Conservation (phyloP, 2,888 invertebrate species). For the Callosobruchus maculatus region DNA sequence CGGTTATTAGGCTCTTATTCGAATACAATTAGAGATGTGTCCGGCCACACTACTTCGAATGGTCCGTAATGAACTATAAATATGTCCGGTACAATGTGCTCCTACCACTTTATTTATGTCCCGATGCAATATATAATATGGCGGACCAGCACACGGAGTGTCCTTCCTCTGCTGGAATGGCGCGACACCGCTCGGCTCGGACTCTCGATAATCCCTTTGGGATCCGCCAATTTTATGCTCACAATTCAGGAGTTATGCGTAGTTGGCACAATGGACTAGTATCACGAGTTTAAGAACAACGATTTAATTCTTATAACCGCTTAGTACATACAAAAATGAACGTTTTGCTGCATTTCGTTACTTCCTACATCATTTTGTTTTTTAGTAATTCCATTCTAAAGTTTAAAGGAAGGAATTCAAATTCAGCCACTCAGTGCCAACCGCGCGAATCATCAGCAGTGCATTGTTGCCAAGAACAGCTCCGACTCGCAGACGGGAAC, state of each 20-base stretch:
- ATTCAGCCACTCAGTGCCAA: no score
- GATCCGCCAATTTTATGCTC: not conserved
- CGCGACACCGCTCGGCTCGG: not conserved
- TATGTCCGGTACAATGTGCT: conserved; percentile 47
- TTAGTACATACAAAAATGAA: no score
- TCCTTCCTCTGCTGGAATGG: not conserved
- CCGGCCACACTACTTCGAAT: conserved; percentile 47
- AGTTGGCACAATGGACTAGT: no score
- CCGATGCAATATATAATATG: conserved; percentile 47
- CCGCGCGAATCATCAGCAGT: no score
- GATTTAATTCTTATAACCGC: no score
- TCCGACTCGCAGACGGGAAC: no score
- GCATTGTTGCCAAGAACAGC: no score
- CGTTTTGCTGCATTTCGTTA: no score
- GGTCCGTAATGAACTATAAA: conserved; percentile 50
- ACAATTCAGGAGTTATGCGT: not conserved
- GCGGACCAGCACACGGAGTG: conserved; percentile 11
- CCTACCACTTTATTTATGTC: conserved; percentile 48
- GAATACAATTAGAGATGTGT: conserved; percentile 50
- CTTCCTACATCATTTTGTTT: no score
- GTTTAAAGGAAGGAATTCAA: no score
- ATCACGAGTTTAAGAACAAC: no score
- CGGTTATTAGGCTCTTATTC: conserved; percentile 48
- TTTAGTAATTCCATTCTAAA: no score
- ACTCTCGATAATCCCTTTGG: not conserved